phyloP scores from a whole-genome alignment of 2,113 vertebrate species.

The Etia nguti region DNA sequence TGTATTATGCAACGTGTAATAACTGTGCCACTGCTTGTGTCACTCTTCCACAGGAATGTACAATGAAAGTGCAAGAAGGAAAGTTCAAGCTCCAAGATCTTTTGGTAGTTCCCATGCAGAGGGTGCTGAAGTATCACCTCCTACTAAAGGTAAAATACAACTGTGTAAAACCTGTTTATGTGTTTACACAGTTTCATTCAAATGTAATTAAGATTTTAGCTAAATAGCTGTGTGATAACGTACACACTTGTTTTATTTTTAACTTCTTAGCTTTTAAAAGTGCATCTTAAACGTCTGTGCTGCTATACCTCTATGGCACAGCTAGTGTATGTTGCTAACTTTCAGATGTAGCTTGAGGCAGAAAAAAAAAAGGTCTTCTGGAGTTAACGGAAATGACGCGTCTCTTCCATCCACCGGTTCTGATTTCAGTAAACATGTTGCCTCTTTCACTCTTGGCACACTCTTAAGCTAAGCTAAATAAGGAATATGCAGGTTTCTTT shows the following conservation, averaged over 20 bases:
- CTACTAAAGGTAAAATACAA: conserved; percentile 84
- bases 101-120: conserved; percentile 96
- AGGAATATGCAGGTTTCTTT: neutral
- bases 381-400: neutral
- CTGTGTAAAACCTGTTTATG: neutral
- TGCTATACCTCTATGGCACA: neutral
- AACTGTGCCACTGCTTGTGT: neutral
- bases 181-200: neutral
- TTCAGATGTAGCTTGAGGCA: neutral
- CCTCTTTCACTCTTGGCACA: neutral
- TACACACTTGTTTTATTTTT: neutral
- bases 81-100: conserved; percentile 97
- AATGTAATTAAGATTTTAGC: neutral
- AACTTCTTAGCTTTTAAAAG: neutral
- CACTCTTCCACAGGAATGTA: conserved; percentile 81
- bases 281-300: neutral
- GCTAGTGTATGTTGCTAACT: neutral
- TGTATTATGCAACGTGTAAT: neutral
- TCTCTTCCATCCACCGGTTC: neutral
- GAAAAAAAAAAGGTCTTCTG: neutral
- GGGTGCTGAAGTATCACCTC: conserved; percentile 95
- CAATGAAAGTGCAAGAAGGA: conserved; percentile 91
- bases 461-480: neutral
- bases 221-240: neutral
- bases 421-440: neutral